These are phyloP conservation scores for Neodiprion pinetum DNA, from an alignment of 1,140 invertebrate species.

Conservation along the genomic window DNA sequence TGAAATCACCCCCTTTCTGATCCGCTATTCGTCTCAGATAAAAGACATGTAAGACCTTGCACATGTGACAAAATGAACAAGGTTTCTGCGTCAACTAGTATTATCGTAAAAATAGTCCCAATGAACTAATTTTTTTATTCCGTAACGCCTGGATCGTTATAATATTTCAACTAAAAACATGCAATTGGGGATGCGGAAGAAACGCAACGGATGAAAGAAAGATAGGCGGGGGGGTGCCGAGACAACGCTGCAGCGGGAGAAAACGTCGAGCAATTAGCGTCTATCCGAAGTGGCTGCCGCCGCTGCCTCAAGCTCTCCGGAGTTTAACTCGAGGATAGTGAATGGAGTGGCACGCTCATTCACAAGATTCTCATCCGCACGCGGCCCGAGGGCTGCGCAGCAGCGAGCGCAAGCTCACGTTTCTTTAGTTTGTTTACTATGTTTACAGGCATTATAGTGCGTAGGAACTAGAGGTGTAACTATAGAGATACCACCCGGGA, in stretches of 20 bases:
- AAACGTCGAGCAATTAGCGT: constrained; percentile 1
- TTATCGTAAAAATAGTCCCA: too few species aligned
- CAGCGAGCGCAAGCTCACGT: constrained; percentile 30
- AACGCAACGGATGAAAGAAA: constrained; percentile 22
- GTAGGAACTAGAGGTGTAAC: constrained; percentile 22
- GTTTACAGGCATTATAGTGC: not conserved
- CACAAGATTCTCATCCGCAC: constrained; percentile 52
- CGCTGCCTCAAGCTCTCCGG: constrained; percentile 29
- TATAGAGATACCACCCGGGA: constrained; percentile 23
- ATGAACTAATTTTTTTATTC: too few species aligned
- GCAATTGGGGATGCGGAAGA: constrained; percentile 14
- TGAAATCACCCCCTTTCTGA: too few species aligned
- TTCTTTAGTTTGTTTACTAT: constrained; percentile 18
- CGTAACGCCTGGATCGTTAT: too few species aligned
- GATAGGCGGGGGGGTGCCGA: constrained; percentile 17
- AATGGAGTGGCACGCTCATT: constrained; percentile 57
- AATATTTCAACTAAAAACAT: too few species aligned
- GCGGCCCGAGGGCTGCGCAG: constrained; percentile 12
- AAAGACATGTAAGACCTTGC: too few species aligned
- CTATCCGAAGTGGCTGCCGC: constrained; percentile 22
- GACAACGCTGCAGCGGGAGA: not conserved
- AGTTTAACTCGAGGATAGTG: constrained; percentile 51
- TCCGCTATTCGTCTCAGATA: too few species aligned
- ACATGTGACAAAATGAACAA: too few species aligned
- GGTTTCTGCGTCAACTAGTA: too few species aligned